Evolutionary conservation across 2,888 invertebrate genomes (phyloP).

Genomic region (Neoaliturus tenellus): DNA sequence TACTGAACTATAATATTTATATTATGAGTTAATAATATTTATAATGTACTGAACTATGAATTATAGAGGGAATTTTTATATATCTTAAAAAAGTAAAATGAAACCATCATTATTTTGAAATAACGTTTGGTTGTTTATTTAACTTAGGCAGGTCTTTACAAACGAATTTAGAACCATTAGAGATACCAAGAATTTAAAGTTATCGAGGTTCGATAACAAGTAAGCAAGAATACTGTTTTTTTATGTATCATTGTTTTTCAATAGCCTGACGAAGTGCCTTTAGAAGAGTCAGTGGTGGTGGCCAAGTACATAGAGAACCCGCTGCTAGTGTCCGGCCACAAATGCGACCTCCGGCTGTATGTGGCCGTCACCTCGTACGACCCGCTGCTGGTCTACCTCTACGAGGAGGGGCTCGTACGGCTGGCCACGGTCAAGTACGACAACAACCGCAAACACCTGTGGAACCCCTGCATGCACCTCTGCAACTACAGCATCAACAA

Average conservation of each 20-base stretch:
- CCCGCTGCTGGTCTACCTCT: constrained; percentile 95
- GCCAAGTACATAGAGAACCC: constrained; percentile 94
- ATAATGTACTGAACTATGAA: too few relatives aligned
- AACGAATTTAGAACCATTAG: too few relatives aligned
- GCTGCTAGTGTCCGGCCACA: constrained; percentile 92
- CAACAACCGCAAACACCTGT: constrained; percentile 92
- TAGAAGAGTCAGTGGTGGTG: constrained; percentile 93
- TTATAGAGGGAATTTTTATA: too few relatives aligned
- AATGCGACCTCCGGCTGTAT: constrained; percentile 97
- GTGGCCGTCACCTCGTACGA: constrained; percentile 97
- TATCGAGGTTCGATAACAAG: too few relatives aligned
- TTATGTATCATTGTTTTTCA: background rate
- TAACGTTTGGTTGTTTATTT: too few relatives aligned
- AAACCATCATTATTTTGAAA: too few relatives aligned
- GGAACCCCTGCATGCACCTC: constrained; percentile 97
- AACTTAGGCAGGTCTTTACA: too few relatives aligned
- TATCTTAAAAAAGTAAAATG: too few relatives aligned
- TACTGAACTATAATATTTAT: too few relatives aligned
- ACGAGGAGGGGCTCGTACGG: constrained; percentile 96
- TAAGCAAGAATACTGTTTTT: too few relatives aligned
- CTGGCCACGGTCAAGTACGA: constrained; percentile 98
- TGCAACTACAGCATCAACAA: constrained; percentile 99
- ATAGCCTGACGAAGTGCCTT: constrained; percentile 92
- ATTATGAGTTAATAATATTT: too few relatives aligned
- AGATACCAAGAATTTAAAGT: too few relatives aligned